These are phyloP conservation scores for Sinodicranocentrus sp. DNA, from an alignment of 2,888 invertebrate species.

Conservation along the genomic window DNA sequence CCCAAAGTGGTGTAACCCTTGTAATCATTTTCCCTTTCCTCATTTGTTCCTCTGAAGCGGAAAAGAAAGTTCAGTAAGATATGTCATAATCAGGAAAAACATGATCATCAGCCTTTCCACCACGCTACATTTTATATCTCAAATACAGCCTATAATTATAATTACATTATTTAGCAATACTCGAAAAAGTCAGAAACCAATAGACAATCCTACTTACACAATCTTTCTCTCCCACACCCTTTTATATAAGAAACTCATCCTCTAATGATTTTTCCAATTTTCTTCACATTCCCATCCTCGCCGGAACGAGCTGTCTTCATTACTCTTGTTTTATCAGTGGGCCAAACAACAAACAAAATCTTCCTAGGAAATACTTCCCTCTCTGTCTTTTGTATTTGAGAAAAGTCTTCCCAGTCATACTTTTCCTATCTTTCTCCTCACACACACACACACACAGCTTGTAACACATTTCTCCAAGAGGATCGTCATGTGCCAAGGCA, in stretches of 20 bases:
- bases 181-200: neutral
- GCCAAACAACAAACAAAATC: no score
- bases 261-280: conserved; percentile 32
- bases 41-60: neutral
- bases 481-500: no score
- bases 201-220: neutral
- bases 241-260: neutral
- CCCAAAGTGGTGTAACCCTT: no score
- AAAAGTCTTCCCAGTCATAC: no score
- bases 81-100: conserved; percentile 20
- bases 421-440: no score
- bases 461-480: no score
- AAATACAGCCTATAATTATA: neutral
- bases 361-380: no score
- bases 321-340: no score
- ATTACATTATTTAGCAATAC: neutral
- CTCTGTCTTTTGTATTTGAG: no score
- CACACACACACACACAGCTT: no score
- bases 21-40: no score
- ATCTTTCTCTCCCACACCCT: neutral
- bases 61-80: neutral
- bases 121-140: neutral
- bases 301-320: neutral
- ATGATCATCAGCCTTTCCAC: neutral
- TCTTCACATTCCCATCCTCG: neutral